Evolutionary conservation across 1,140 invertebrate species (phyloP), one percentile per base, ranked within the genome.

Genomic region (Drosophila neocordata): DNA sequence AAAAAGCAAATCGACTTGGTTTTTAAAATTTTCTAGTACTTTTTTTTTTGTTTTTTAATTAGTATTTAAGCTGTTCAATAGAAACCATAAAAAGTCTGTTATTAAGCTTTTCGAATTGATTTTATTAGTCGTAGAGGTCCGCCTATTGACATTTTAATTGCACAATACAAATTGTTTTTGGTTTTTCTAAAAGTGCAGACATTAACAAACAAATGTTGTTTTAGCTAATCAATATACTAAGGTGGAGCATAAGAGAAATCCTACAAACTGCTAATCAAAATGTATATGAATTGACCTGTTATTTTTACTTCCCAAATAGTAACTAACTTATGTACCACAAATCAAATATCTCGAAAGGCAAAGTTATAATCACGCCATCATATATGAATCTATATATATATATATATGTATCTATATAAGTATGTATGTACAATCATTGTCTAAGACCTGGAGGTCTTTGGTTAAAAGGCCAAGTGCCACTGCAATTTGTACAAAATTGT

Each of bases 381-480:
- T 24, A 24, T 31, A 7, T 6, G n/a, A n/a, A n/a, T n/a, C n/a
- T n/a, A 31, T 31, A 31, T 31, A 31, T 6, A 31, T 31, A 31
- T 6, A 6, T 31, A 31, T 31, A 31, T 31, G 6, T 31, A 31
- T 31, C 1, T 24, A 24, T 24, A 24, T 24, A 24, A 2, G 4
- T 24, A 4, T 24, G 4, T 4, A 24, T 24, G 63, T 48, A 65
- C 58, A 37, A 38, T 48, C n/a, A 44, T 20, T 15, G 2, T 18
- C n/a, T 11, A 9, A 38, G 69, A 56, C 51, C 71, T 38, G n/a
- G 44, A 38, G 64, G 58, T 79, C 37, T 37, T 58, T 53, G 27
- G 37, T 71, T 62, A 41, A 84, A 80, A 87, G 69, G 73, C 58
- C 73, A 85, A 75, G 66, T 78, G 81, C 69, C 78, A 81, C 81